Percentiles rank a stretch among this genome's conserved stretches.
Conservation (phyloP, 2,113 vertebrate species). For the Myotis yumanensis region DNA sequence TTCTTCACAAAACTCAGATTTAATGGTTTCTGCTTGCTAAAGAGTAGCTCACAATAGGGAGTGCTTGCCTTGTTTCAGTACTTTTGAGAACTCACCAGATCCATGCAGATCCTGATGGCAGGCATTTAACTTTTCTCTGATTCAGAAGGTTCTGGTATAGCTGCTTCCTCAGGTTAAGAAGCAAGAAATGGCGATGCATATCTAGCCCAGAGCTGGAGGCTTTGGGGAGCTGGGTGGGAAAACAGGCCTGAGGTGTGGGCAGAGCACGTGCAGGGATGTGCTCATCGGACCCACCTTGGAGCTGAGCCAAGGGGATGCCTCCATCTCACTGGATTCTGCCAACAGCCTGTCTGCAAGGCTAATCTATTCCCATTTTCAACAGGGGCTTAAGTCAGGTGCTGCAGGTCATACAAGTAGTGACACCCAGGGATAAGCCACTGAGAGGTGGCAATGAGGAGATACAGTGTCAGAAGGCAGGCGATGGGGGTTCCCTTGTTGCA, state of each 20-base stretch:
- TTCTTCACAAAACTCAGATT: background rate
- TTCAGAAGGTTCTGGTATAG: background rate
- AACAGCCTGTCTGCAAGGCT: no score
- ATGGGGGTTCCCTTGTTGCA: background rate
- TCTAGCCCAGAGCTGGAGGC: background rate
- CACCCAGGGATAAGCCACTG: background rate
- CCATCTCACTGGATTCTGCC: background rate
- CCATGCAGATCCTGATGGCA: background rate
- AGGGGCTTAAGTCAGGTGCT: background rate
- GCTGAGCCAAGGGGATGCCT: background rate
- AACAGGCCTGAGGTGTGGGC: background rate
- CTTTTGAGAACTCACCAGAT: background rate
- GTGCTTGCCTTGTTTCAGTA: no score
- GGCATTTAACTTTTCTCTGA: background rate
- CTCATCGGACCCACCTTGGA: fast-evolving
- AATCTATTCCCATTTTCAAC: background rate
- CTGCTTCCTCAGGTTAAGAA: background rate
- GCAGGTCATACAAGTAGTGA: background rate
- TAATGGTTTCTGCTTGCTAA: background rate
- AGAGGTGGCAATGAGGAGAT: background rate
- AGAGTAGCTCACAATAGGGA: background rate
- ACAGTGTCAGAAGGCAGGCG: background rate
- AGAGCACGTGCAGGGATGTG: no score
- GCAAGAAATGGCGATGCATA: background rate
- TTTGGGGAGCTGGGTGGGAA: background rate